A percentile compares a stretch with the other conserved stretches of the same genome.
Conservation (phyloP, 2,888 invertebrate species). For the Sphaerophoria taeniata region DNA sequence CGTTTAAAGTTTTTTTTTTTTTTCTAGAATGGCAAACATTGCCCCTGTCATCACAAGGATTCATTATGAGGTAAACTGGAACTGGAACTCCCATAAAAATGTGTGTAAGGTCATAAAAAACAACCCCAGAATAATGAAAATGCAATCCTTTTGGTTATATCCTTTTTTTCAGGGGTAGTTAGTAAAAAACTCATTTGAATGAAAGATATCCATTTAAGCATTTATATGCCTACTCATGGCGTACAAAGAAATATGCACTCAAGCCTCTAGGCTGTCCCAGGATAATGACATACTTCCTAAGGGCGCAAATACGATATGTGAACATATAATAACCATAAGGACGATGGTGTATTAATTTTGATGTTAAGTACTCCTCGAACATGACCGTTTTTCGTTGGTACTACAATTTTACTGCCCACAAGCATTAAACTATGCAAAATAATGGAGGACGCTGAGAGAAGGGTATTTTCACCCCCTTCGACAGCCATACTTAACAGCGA, state of each 20-base stretch:
- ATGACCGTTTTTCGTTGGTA: slow-evolving; percentile 43
- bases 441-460: slow-evolving; percentile 48
- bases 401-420: slow-evolving; percentile 67
- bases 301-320: slow-evolving; percentile 19
- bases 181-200: slow-evolving; percentile 64
- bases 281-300: slow-evolving; percentile 71
- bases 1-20: slow-evolving; percentile 24
- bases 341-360: slow-evolving; percentile 73
- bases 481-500: slow-evolving; percentile 1
- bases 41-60: slow-evolving; percentile 53
- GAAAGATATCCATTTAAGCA: slow-evolving; percentile 48
- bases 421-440: slow-evolving; percentile 51
- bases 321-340: slow-evolving; percentile 20
- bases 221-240: slow-evolving; percentile 12
- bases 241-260: slow-evolving; percentile 47
- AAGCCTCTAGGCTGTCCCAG: slow-evolving; percentile 18
- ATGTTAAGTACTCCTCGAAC: slow-evolving; percentile 68
- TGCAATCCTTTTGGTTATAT: slow-evolving; percentile 68
- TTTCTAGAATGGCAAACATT: slow-evolving; percentile 10
- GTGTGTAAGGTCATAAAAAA: slow-evolving; percentile 24
- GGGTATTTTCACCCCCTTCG: slow-evolving; percentile 46
- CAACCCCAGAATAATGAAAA: slow-evolving; percentile 55
- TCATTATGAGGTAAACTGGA: slow-evolving; percentile 30
- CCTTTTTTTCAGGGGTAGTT: slow-evolving; percentile 55
- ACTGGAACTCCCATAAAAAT: slow-evolving; percentile 25